A percentile compares a stretch with the other conserved stretches of the same genome.
These are phyloP conservation scores for Conistra vaccinii DNA, from an alignment of 2,888 invertebrate species.

Conservation along the genomic window DNA sequence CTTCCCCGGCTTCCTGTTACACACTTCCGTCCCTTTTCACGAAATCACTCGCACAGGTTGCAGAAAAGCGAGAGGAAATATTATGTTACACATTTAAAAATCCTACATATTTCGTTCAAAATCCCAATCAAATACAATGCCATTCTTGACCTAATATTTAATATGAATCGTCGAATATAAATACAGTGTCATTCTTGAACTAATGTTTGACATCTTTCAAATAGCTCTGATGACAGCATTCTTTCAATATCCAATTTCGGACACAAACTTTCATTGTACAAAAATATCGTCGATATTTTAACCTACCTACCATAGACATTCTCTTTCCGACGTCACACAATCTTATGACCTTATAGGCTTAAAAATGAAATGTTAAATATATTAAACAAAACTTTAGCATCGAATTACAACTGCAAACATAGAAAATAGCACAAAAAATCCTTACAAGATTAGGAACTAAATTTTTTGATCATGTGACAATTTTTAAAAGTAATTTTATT, in stretches of 20 bases:
- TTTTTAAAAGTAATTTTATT: no score
- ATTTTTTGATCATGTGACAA: neutral
- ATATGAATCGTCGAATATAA: no score
- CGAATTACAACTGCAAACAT: constrained; percentile 20
- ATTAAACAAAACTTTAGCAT: constrained; percentile 44
- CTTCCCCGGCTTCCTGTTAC: no score
- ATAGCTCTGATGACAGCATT: neutral
- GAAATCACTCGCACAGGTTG: no score
- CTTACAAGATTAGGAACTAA: neutral
- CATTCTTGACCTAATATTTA: no score
- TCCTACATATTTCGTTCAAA: no score
- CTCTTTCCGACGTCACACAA: constrained; percentile 16
- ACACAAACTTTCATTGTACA: constrained; percentile 16
- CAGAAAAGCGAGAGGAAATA: no score
- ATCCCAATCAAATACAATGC: neutral
- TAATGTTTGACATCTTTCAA: neutral
- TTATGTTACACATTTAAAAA: no score
- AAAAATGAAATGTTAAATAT: constrained; percentile 31
- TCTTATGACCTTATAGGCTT: constrained; percentile 21
- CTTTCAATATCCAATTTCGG: neutral
- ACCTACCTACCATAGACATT: constrained; percentile 18
- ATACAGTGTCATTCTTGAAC: neutral
- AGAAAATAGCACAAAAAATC: neutral
- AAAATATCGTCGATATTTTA: constrained; percentile 32
- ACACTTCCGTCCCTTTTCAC: no score